A percentile compares a stretch with the other conserved stretches of the same genome.
These are phyloP conservation scores for Trochalopteron elliotii DNA, from an alignment of 2,113 vertebrate species.

Conservation along the genomic window DNA sequence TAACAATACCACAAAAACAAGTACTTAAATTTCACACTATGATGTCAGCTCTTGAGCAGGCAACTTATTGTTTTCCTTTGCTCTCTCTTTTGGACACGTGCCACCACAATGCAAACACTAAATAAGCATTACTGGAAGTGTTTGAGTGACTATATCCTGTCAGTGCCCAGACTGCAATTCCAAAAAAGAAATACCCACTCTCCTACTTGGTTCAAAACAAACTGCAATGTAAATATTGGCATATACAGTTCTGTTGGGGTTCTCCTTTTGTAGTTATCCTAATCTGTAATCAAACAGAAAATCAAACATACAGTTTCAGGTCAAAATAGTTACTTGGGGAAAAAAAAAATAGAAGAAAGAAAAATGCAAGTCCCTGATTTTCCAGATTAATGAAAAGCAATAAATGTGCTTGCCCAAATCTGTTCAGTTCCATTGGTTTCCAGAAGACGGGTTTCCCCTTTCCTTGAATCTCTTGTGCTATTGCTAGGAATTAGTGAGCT, in stretches of 20 bases:
- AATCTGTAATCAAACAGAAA: background rate
- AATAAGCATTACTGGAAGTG: background rate
- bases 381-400: slow-evolving; percentile 47
- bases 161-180: background rate
- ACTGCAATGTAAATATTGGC: background rate
- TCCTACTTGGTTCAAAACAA: background rate
- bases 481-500: slow-evolving; percentile 65
- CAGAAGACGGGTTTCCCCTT: slow-evolving; percentile 34
- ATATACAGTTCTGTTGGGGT: background rate
- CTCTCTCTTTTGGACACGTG: background rate
- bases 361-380: background rate
- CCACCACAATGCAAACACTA: slow-evolving; percentile 6
- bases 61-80: slow-evolving; percentile 27
- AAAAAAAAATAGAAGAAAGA: background rate
- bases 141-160: background rate
- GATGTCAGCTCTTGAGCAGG: slow-evolving; percentile 6
- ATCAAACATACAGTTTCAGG: background rate
- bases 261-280: background rate
- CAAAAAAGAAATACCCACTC: background rate
- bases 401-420: slow-evolving; percentile 43
- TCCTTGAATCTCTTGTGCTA: slow-evolving; percentile 9
- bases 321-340: background rate
- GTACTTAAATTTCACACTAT: background rate
- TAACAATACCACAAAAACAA: slow-evolving; percentile 28
- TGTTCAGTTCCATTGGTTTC: slow-evolving; percentile 31